Evolutionary conservation across 2,797 vertebrate genomes (phyloP).

Genomic region (Mormyrus hasselquistii): DNA sequence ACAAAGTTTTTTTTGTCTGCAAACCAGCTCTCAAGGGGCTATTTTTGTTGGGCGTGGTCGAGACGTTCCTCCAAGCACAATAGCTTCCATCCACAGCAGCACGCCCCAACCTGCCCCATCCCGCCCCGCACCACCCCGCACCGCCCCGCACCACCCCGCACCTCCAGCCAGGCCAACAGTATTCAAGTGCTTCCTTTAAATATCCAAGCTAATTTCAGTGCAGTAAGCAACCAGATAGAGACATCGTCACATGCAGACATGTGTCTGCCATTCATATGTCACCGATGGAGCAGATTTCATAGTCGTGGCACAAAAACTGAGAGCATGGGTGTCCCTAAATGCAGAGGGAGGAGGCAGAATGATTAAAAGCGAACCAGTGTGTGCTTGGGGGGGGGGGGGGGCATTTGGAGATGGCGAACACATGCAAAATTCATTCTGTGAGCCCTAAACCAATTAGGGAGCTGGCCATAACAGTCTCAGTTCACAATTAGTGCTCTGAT

Average conservation of each 20-base stretch:
- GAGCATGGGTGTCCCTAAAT: not conserved
- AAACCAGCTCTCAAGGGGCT: not conserved
- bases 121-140: no score
- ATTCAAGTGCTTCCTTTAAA: not conserved
- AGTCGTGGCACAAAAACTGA: not conserved
- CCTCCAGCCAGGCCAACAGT: not conserved
- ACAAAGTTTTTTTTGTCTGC: not conserved
- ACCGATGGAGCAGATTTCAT: not conserved
- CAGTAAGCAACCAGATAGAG: not conserved
- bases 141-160: not conserved
- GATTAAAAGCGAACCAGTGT: constrained; percentile 9
- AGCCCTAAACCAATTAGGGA: constrained; percentile 62
- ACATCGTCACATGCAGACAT: not conserved
- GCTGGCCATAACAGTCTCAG: constrained; percentile 31
- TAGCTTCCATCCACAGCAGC: no score
- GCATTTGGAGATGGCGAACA: constrained; percentile 13
- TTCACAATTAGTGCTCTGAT: constrained; percentile 67
- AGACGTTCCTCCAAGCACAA: not conserved
- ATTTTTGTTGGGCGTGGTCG: not conserved
- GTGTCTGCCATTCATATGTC: not conserved
- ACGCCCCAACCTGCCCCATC: no score
- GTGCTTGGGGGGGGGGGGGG: not conserved
- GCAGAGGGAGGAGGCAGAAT: not conserved
- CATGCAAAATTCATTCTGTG: constrained; percentile 18
- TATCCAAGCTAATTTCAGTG: not conserved